Percentiles rank a stretch among this genome's conserved stretches.
phyloP scores from a whole-genome alignment of 2,797 vertebrate species.

The Acanthurus lineatus region DNA sequence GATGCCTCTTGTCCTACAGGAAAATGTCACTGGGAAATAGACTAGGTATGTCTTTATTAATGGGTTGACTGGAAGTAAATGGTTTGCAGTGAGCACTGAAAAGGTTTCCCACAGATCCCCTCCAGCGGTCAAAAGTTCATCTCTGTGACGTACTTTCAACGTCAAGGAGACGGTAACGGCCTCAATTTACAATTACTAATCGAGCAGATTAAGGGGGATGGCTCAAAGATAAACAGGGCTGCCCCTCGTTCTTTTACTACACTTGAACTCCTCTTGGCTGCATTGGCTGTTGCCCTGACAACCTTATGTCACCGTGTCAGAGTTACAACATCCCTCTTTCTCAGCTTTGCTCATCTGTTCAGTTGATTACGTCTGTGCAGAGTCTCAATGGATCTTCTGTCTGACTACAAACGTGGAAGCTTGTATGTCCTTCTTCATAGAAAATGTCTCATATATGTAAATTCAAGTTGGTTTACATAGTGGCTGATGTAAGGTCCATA shows the following conservation, averaged over 20 bases:
- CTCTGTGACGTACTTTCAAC: conserved; percentile 50
- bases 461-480: background rate
- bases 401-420: conserved; percentile 19
- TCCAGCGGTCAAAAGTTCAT: conserved; percentile 37
- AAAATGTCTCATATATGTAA: background rate
- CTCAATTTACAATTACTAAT: conserved; percentile 61
- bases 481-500: background rate
- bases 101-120: conserved; percentile 11
- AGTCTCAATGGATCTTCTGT: conserved; percentile 25
- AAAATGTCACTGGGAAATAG: background rate
- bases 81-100: conserved; percentile 2
- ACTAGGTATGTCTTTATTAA: background rate
- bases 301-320: conserved; percentile 68
- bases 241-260: conserved; percentile 51
- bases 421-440: conserved; percentile 14
- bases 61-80: background rate
- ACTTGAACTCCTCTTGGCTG: conserved; percentile 54
- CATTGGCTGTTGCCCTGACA: conserved; percentile 62
- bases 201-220: conserved; percentile 58
- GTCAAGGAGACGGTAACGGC: conserved; percentile 28
- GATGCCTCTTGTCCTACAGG: background rate
- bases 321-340: conserved; percentile 62
- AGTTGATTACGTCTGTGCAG: conserved; percentile 46
- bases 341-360: conserved; percentile 51
- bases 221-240: conserved; percentile 70